Base-by-base conservation (phyloP, 35 echinoderm and acorn worm genomes). In the Lytechinus pictus region DNA sequence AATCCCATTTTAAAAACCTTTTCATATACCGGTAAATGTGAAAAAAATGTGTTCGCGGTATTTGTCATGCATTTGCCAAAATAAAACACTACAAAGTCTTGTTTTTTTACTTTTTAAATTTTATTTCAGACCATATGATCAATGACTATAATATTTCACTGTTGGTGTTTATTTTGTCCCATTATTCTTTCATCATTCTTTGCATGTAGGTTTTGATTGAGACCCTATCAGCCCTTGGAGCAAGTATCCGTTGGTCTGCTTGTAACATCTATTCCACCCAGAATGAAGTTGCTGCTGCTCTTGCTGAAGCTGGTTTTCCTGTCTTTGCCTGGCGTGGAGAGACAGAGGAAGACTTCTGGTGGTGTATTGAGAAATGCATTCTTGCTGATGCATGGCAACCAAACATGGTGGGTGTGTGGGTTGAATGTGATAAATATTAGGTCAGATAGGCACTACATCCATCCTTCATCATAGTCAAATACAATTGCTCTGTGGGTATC, bases 211-310 rank as follows among this genome's bases (percentile, higher is more conserved):
- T 99, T 8, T 89, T 99, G 79, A 99, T 99, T 61, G 98, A 99
- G 86, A 99, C 98, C 8, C 72, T 99, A 12, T 91, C 96, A 52
- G 95, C 94, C 57, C 87, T 98, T 11, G 98, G 98, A 54, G 98
- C 97, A 87, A 96, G 95, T 95, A 95, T 99, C 21, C 88, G 98
- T 96, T 99, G 98, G 98, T 98, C 95, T 8, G 98, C 98, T 19
- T 99, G 98, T 89, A 99, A 99, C 57, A 99, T 99, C 87, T 97
- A 98, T 95, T 99, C 98, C 94, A 99, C 98, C 10, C 98, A 99
- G 95, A 99, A 99, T 54, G 98, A 99, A 89, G 98, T 99, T 3
- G 98, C 98, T 89, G 97, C 98, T 16, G 97, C 98, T 27, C 87
- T 99, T 28, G 98, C 98, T 1, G 98, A 99, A 94, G 98, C 98